Base-by-base conservation (phyloP, 2,888 invertebrate species). In the Coenonympha arcania region DNA sequence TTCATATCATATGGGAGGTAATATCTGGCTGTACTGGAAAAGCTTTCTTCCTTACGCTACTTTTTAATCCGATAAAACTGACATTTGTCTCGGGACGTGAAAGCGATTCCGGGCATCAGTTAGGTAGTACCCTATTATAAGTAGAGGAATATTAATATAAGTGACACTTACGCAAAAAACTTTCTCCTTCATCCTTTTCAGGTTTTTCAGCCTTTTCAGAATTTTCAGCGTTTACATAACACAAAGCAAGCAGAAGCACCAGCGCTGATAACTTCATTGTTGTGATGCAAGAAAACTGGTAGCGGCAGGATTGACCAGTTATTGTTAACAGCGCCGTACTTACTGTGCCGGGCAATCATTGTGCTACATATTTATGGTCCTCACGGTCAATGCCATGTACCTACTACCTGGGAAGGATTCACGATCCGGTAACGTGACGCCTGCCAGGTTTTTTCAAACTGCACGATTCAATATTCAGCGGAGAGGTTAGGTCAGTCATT, bases 91-190 rank as follows among this genome's bases (percentile, higher is more conserved):
- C n/a, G n/a, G n/a, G n/a, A n/a, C n/a, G n/a, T n/a, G n/a, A n/a
- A n/a, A n/a, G n/a, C n/a, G n/a, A n/a, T n/a, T n/a, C n/a, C n/a
- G n/a, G n/a, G n/a, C n/a, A n/a, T n/a, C n/a, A n/a, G n/a, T n/a
- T n/a, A n/a, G n/a, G n/a, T n/a, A n/a, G n/a, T n/a, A n/a, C n/a
- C n/a, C n/a, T n/a, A n/a, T n/a, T n/a, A n/a, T n/a, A n/a, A n/a
- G n/a, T n/a, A n/a, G n/a, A n/a, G n/a, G n/a, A n/a, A n/a, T n/a
- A n/a, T n/a, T n/a, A n/a, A n/a, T n/a, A n/a, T 6, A 30, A 30
- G 13, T 30, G 49, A 45, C 40, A 79, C 83, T 81, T 68, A 83
- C 83, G 79, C 48, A 83, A 55, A 60, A 57, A 62, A 24, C 41
- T 8, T 18, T 50, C 66, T 53, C 73, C 68, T 54, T 73, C 67